Evolutionary conservation across 2,888 invertebrate species (phyloP).

Genomic region (Leptinotarsa tumamoca): DNA sequence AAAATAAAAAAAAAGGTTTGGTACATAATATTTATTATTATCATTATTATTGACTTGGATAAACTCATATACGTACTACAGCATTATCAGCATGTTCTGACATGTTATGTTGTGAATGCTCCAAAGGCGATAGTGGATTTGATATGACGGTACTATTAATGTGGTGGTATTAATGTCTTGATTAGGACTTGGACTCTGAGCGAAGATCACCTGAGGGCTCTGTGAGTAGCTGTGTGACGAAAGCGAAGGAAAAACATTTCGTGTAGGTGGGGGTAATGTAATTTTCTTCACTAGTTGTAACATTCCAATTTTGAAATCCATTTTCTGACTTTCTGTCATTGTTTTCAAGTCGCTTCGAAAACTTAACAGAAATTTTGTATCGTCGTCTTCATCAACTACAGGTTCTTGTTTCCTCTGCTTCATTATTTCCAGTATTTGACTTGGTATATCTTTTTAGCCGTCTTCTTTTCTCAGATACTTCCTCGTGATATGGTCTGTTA

Average conservation of each 20-base stretch:
- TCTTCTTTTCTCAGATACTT: constrained; percentile 20
- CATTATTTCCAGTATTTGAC: constrained; percentile 20
- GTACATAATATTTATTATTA: not conserved
- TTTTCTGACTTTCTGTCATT: constrained; percentile 25
- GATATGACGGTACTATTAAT: constrained; percentile 16
- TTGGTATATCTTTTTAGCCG: constrained; percentile 25
- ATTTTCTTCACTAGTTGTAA: constrained; percentile 28
- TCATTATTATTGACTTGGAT: constrained; percentile 20
- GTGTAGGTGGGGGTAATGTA: constrained; percentile 18
- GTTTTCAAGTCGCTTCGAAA: constrained; percentile 25
- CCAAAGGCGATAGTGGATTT: not conserved
- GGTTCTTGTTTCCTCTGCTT: constrained; percentile 10
- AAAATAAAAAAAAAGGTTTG: not conserved
- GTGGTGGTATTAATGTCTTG: constrained; percentile 15
- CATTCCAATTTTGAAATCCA: not conserved
- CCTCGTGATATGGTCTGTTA: constrained; percentile 16
- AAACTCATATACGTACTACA: constrained; percentile 16
- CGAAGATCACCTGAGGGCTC: constrained; percentile 19
- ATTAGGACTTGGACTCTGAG: constrained; percentile 25
- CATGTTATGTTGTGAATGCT: constrained; percentile 20
- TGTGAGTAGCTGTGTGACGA: constrained; percentile 15
- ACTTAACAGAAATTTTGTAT: constrained; percentile 26
- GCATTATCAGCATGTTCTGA: constrained; percentile 20
- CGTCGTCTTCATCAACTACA: constrained; percentile 9
- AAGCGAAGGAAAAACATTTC: constrained; percentile 12